phyloP scores from a whole-genome alignment of 2,797 vertebrate species.

The Sardinella longiceps region DNA sequence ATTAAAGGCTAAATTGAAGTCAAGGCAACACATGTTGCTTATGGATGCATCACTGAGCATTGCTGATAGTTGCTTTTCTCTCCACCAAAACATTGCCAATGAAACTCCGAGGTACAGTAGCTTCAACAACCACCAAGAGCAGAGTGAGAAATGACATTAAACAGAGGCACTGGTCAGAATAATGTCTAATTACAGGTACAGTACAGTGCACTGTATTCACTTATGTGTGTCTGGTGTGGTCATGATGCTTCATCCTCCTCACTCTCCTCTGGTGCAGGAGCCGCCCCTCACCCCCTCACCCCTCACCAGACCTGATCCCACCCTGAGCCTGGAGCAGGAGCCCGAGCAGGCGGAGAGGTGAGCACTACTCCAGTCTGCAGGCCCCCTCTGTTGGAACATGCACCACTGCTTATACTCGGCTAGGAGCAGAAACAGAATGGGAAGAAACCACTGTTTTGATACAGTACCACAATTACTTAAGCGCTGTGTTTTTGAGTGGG shows the following conservation, averaged over 20 bases:
- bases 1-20: constrained; percentile 9
- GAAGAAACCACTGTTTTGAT: no score
- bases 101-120: no score
- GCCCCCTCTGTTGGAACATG: no score
- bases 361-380: background rate
- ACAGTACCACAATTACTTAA: no score
- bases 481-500: no score
- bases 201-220: background rate
- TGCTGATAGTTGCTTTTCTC: background rate
- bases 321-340: constrained; percentile 51
- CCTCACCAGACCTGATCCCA: constrained; percentile 60
- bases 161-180: background rate
- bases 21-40: background rate
- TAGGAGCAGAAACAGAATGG: no score
- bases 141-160: no score
- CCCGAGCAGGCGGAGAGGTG: constrained; percentile 64
- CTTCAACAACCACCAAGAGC: no score
- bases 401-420: background rate
- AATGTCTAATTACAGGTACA: no score
- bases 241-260: background rate
- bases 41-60: background rate
- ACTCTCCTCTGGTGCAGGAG: constrained; percentile 62
- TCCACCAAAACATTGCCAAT: no score
- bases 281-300: constrained; percentile 67
- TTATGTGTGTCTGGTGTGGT: background rate